Evolutionary conservation across 2,113 vertebrate species (phyloP).

Genomic region (Hypanus sabinus): DNA sequence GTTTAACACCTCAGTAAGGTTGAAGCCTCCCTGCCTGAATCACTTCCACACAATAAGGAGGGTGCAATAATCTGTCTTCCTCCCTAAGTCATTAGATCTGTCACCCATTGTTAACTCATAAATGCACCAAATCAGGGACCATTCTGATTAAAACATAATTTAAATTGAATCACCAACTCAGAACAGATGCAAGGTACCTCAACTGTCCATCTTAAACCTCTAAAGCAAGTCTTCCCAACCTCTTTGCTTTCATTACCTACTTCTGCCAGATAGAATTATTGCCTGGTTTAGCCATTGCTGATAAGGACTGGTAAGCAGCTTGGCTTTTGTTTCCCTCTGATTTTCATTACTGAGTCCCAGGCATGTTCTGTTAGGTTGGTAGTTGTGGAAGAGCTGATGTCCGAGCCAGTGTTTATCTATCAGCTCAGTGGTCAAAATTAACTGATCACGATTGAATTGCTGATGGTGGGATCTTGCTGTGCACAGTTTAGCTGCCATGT

Average conservation of each 20-base stretch:
- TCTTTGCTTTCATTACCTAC: neutral
- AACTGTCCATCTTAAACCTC: neutral
- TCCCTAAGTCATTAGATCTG: neutral
- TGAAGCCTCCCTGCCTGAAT: neutral
- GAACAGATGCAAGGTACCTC: neutral
- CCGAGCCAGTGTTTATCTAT: neutral
- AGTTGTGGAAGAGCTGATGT: neutral
- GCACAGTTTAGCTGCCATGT: neutral
- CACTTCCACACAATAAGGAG: neutral
- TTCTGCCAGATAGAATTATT: neutral
- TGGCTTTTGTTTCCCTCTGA: neutral
- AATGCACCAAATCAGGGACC: neutral
- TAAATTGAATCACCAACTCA: neutral
- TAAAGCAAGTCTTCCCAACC: neutral
- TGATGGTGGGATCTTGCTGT: neutral
- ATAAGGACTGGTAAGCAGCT: no score
- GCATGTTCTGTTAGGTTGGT: neutral
- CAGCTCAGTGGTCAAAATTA: neutral
- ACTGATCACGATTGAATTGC: neutral
- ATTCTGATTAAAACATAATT: neutral
- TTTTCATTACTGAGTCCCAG: neutral
- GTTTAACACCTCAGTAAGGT: neutral
- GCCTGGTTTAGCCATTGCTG: neutral
- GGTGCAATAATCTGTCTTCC: neutral
- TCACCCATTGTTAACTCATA: neutral